Evolutionary conservation across 2,797 vertebrate genomes (phyloP), one percentile per base, ranked within the genome.

Genomic region (Alfaro cultratus): DNA sequence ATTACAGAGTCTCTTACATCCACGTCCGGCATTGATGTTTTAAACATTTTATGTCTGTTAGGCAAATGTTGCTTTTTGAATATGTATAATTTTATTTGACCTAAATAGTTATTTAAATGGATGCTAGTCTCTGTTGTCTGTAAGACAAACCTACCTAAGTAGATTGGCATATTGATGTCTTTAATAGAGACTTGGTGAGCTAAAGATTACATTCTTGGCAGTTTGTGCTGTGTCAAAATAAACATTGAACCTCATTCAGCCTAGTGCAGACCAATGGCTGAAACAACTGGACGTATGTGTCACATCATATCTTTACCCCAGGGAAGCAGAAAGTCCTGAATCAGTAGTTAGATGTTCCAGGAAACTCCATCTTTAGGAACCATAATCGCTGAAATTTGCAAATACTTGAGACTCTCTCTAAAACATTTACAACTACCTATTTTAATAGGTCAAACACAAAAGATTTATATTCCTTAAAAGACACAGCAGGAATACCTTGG

Each of bases 321-420:
- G 55, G 11, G 26, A 57, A 57, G 55, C 55, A 29, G n/a, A 57
- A 57, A 29, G 55, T 29, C 26, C 26, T 13, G n/a, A 29, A 57
- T 29, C n/a, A 29, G 26, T n/a, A 4, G 23, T 57, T 29, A 5
- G 55, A 29, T 57, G n/a, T 57, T 29, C n/a, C 26, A 57, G n/a
- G n/a, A 57, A 29, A 12, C 55, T 29, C 55, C n/a, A 29, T 57
- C 55, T 57, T 29, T 57, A 57, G 11, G 55, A 29, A 29, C n/a
- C 11, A 29, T 57, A 57, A 29, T 29, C 0, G 12, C 55, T 57
- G n/a, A 57, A 29, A 57, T 57, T 29, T 29, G n/a, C 26, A 29
- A 57, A 57, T 57, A 57, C 55, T 57, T 57, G n/a, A 57, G 55
- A 57, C 55, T 29, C 55, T n/a, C 53, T 57, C 26, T 57, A 57